Conservation (phyloP, 2,888 invertebrate genomes). For the Allacma fusca region DNA sequence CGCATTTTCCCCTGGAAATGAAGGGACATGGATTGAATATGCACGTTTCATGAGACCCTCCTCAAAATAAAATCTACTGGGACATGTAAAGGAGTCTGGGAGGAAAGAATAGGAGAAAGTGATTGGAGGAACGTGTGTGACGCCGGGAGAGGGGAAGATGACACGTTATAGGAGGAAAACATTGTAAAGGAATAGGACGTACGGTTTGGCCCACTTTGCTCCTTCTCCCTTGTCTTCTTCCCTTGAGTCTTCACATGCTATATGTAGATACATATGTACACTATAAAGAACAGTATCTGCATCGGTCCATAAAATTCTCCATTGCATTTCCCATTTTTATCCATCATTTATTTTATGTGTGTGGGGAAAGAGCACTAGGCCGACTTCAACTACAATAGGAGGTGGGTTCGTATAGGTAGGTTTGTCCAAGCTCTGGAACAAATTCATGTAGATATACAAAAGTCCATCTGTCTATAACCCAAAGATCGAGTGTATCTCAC, state of each 20-base stretch:
- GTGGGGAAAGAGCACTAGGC: neutral
- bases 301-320: slow-evolving; percentile 32
- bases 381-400: neutral
- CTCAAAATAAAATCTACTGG: no score
- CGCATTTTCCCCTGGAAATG: no score
- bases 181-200: neutral
- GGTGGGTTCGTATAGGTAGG: no score
- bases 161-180: neutral
- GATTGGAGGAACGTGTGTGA: neutral
- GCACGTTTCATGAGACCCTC: no score
- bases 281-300: slow-evolving; percentile 6
- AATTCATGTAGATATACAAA: no score
- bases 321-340: slow-evolving; percentile 32
- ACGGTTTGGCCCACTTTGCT: slow-evolving; percentile 12
- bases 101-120: neutral
- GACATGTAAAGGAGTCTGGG: no score
- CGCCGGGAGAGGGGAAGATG: neutral
- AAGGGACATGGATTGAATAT: no score
- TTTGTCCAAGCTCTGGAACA: no score
- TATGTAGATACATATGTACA: neutral
- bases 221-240: no score
- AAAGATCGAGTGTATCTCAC: no score
- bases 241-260: neutral
- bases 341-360: slow-evolving; percentile 22
- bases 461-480: no score